Base-by-base conservation (phyloP, 1,140 invertebrate genomes). In the Nixonia krombeini region DNA sequence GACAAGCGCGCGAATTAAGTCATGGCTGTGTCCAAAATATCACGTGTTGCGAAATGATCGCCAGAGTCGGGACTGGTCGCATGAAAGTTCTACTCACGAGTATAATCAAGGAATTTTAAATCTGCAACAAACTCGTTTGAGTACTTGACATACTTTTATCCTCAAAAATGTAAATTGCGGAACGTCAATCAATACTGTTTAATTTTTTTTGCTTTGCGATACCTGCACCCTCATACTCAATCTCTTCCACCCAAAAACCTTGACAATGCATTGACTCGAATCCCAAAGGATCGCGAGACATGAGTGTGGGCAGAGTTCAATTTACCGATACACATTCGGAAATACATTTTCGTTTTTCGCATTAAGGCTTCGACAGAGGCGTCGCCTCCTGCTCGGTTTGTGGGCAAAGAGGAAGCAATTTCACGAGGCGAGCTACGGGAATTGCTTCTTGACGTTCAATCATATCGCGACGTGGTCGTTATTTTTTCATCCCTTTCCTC, bases 261-360 rank as follows among this genome's bases (percentile, higher is more conserved):
- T 58, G 46, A 53, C 62, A 59, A 41, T 55, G 62, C 62, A 63
- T 63, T 66, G 58, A 66, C 33, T 63, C 40, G 45, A 65, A 62
- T 63, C 70, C 70, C 66, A 7, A n/a, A 41, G 62, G 70, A 62
- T 41, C 58, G 29, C 45, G 58, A 66, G 62, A 50, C 57, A 76
- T 73, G 80, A 81, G 76, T 49, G 73, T 18, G 45, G 5, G 46
- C 57, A 55, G 53, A 70, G 53, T 73, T 82, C 76, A 72, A 82
- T 82, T 82, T 76, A 55, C 68, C 64, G 72, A 72, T 66, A 79
- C 64, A 79, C 75, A 75, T 74, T 65, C 56, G 69, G 66, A 81
- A 79, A 79, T 78, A 80, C 75, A 78, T 80, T 80, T 79, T 80
- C 79, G 70, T 76, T 74, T 78, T 72, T 57, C 66, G 28, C 66